These are phyloP conservation scores for Miltochrista miniata DNA, from an alignment of 2,888 invertebrate species.

Conservation along the genomic window DNA sequence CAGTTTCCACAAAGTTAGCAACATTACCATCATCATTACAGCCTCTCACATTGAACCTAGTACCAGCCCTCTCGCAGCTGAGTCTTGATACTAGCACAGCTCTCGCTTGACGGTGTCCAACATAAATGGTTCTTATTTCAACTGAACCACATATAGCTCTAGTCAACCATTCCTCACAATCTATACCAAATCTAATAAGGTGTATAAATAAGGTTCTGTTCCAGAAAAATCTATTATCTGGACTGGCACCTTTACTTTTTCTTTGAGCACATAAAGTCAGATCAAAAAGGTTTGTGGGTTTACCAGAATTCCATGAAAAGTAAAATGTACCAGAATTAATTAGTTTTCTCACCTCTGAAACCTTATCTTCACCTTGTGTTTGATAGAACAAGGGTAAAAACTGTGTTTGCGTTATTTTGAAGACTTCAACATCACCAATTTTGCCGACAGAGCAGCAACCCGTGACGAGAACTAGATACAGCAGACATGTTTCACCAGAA, in stretches of 20 bases:
- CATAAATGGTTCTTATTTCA: constrained; percentile 99
- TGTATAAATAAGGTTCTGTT: constrained; percentile 98
- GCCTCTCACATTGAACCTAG: constrained; percentile 98
- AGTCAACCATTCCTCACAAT: constrained; percentile 95
- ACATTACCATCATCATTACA: constrained; percentile 99
- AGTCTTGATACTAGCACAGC: constrained; percentile 98
- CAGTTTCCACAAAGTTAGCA: constrained; percentile 99
- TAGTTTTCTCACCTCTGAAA: constrained; percentile 90
- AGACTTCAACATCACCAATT: constrained; percentile 96
- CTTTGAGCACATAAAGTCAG: constrained; percentile 97
- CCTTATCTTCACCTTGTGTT: constrained; percentile 84
- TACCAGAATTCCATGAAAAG: constrained; percentile 91
- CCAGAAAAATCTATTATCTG: constrained; percentile 99
- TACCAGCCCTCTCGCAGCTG: constrained; percentile 99
- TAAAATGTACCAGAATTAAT: constrained; percentile 99
- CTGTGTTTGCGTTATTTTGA: constrained; percentile 95
- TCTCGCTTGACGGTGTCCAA: constrained; percentile 96
- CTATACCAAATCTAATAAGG: constrained; percentile 95
- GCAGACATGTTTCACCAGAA: constrained; percentile 91
- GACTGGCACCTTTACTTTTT: constrained; percentile 89
- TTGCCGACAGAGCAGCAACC: constrained; percentile 99
- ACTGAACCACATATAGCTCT: constrained; percentile 99
- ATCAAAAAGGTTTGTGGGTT: constrained; percentile 87
- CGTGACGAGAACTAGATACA: constrained; percentile 96
- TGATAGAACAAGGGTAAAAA: constrained; percentile 94